Conservation (phyloP, 2,797 vertebrate species). For the Macroramphosus scolopax region DNA sequence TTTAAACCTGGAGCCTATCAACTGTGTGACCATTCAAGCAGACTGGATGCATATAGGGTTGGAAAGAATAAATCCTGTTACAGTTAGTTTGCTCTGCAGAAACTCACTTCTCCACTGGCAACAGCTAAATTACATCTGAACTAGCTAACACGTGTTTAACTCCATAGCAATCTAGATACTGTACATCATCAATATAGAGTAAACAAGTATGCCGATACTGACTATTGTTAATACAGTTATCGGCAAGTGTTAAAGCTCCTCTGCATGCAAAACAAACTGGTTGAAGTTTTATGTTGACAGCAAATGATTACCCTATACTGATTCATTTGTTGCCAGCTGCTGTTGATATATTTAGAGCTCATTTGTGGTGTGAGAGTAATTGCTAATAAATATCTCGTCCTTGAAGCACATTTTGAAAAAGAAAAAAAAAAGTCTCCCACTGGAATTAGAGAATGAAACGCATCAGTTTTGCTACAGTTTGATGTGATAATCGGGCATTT, state of each 20-base stretch:
- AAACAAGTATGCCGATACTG: too few relatives aligned
- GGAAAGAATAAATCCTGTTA: constrained; percentile 11
- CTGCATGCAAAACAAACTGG: too few relatives aligned
- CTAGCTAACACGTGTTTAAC: constrained; percentile 2
- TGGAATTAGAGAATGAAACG: constrained; percentile 25
- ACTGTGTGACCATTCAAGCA: constrained; percentile 23
- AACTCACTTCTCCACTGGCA: not conserved
- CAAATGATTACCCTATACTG: too few relatives aligned
- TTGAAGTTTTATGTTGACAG: too few relatives aligned
- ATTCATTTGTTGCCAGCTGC: too few relatives aligned
- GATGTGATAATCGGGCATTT: constrained; percentile 33
- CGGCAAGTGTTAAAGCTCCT: not conserved
- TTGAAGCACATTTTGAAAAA: constrained; percentile 35
- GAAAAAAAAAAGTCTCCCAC: constrained; percentile 1
- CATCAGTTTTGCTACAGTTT: constrained; percentile 30
- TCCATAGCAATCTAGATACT: not conserved
- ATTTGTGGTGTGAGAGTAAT: constrained; percentile 12
- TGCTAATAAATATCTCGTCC: constrained; percentile 19
- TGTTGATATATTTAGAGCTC: constrained; percentile 13
- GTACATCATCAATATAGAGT: too few relatives aligned
- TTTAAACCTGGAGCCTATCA: constrained; percentile 5
- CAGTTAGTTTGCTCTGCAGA: constrained; percentile 2
- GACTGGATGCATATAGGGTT: constrained; percentile 13
- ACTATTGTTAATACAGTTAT: not conserved
- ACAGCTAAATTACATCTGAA: too few relatives aligned